Percentiles rank a stretch among this genome's conserved stretches.
These are phyloP conservation scores for Emberiza fucata DNA, from an alignment of 2,113 vertebrate species.

Conservation along the genomic window DNA sequence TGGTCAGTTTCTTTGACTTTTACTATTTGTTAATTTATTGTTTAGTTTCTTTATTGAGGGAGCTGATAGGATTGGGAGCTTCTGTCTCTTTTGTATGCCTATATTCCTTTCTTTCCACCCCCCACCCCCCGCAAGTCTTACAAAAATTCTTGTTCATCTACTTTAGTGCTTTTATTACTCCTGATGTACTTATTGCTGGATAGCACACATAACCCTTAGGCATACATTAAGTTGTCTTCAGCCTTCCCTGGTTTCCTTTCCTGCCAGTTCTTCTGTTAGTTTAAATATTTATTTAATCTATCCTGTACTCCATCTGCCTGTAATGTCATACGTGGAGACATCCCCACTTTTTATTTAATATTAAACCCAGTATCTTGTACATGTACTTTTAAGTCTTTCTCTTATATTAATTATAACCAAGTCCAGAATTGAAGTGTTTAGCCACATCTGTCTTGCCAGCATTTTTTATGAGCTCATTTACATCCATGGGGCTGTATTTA, in stretches of 20 bases:
- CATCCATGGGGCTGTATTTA: background rate
- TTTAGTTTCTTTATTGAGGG: background rate
- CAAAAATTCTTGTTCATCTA: conserved; percentile 46
- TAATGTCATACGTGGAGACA: background rate
- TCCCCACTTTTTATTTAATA: background rate
- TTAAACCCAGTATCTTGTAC: background rate
- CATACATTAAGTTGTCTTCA: conserved; percentile 44
- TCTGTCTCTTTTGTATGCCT: background rate
- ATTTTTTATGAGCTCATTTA: background rate
- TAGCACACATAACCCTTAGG: conserved; percentile 40
- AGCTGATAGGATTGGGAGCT: background rate
- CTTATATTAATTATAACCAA: background rate
- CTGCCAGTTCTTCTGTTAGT: conserved; percentile 48
- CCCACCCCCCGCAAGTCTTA: background rate
- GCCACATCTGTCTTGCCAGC: background rate
- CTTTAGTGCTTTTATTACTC: conserved; percentile 57
- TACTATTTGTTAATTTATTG: background rate
- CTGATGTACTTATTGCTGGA: conserved; percentile 43
- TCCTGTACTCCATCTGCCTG: background rate
- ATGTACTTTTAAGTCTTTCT: background rate
- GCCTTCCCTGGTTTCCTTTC: conserved; percentile 24
- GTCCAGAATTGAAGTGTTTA: background rate
- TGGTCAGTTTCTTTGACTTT: background rate
- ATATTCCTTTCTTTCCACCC: background rate
- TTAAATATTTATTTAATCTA: conserved; percentile 55